Evolutionary conservation across 2,113 vertebrate species (phyloP).

Genomic region (Takifugu flavidus): DNA sequence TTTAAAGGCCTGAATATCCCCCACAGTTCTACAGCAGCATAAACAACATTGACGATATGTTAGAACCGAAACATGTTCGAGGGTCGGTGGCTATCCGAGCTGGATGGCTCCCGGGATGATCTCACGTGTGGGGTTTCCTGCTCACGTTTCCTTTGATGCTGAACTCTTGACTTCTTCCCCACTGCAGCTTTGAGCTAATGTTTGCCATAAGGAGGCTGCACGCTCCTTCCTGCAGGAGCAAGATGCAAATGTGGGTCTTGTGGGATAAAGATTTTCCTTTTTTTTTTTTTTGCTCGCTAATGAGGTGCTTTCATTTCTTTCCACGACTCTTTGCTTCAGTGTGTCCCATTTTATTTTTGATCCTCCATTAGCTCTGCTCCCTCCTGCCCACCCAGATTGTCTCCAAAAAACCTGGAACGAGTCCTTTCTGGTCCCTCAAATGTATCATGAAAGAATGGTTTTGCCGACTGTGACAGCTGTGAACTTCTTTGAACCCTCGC

Average conservation of each 20-base stretch:
- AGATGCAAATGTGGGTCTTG: constrained; percentile 52
- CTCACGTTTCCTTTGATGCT: constrained; percentile 43
- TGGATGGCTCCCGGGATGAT: too few relatives aligned
- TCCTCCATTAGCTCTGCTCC: not conserved
- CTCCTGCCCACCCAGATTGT: constrained; percentile 13
- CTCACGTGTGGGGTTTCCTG: constrained; percentile 9
- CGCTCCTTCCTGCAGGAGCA: constrained; percentile 25
- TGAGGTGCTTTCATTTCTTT: constrained; percentile 42
- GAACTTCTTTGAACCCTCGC: not conserved
- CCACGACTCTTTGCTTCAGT: constrained; percentile 11
- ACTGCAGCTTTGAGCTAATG: constrained; percentile 28
- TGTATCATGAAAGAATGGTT: too few relatives aligned
- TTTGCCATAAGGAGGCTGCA: constrained; percentile 25
- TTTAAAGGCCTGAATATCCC: too few relatives aligned
- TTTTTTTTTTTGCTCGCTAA: constrained; percentile 30
- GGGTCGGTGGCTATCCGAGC: too few relatives aligned
- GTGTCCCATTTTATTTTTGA: not conserved
- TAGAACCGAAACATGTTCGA: too few relatives aligned
- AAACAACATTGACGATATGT: too few relatives aligned
- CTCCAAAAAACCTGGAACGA: too few relatives aligned
- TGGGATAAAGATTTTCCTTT: constrained; percentile 42
- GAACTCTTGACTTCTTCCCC: constrained; percentile 55
- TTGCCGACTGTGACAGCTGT: too few relatives aligned
- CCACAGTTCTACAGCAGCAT: too few relatives aligned
- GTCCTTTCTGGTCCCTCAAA: too few relatives aligned